Conservation (phyloP, 2,113 vertebrate genomes). For the Buteo buteo region DNA sequence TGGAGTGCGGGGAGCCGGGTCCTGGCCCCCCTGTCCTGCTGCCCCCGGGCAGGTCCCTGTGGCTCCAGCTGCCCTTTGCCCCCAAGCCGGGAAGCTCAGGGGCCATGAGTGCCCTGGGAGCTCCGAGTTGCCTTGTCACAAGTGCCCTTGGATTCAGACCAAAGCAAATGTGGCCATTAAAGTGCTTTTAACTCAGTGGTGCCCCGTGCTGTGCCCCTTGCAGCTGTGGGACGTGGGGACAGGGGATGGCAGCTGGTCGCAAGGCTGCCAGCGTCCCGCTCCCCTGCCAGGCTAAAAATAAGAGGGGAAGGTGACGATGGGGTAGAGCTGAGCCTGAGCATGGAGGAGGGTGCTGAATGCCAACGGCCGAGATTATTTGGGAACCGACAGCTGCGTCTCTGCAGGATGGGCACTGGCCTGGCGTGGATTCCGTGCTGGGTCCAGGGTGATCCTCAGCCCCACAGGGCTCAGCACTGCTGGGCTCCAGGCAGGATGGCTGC, state of each 20-base stretch:
- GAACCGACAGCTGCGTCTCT: not conserved
- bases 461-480: not conserved
- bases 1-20: not conserved
- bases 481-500: not conserved
- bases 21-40: not conserved
- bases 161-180: constrained; percentile 28
- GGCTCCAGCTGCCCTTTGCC: not conserved
- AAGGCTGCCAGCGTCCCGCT: not conserved
- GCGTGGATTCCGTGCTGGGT: not conserved
- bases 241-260: not conserved
- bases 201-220: not conserved
- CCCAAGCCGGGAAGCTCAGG: not conserved
- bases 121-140: not conserved
- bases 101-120: not conserved
- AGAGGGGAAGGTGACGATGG: not conserved
- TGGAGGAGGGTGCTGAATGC: not conserved
- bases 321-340: not conserved
- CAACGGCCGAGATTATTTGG: not conserved
- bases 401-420: fast-evolving
- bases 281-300: constrained; percentile 14
- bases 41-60: not conserved
- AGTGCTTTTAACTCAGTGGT: not conserved
- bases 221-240: not conserved
- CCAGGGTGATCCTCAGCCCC: not conserved
- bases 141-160: constrained; percentile 60